Conservation (phyloP, 2,888 invertebrate genomes). For the Octonoba sinensis region DNA sequence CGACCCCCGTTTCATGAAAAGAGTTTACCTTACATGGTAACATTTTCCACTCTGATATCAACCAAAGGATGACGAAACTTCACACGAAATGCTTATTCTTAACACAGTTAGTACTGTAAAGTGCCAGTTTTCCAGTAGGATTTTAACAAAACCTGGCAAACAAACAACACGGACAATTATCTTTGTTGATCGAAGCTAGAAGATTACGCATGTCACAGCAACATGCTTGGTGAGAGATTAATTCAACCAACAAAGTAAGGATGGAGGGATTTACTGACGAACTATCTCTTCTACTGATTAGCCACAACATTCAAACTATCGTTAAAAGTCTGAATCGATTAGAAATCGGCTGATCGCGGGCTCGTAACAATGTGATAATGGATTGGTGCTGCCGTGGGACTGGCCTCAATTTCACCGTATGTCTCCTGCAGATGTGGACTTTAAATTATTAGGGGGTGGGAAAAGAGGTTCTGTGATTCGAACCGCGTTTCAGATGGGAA, state of each 20-base stretch:
- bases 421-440: slow-evolving; percentile 37
- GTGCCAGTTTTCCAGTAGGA: no score
- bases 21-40: no score
- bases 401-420: slow-evolving; percentile 36
- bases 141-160: no score
- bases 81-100: no score
- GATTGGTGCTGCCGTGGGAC: slow-evolving; percentile 21
- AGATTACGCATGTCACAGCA: slow-evolving; percentile 31
- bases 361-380: slow-evolving; percentile 37
- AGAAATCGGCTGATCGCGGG: slow-evolving; percentile 1
- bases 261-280: neutral
- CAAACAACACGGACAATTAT: no score
- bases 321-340: slow-evolving; percentile 50
- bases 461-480: neutral
- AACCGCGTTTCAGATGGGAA: slow-evolving; percentile 1
- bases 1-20: no score
- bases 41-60: no score
- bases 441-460: slow-evolving; percentile 25
- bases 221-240: slow-evolving; percentile 27
- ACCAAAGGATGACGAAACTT: no score
- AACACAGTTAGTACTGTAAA: no score
- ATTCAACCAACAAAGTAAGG: slow-evolving; percentile 7
- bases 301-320: slow-evolving; percentile 41
- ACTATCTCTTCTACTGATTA: slow-evolving; percentile 19
- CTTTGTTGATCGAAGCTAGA: no score